These are phyloP conservation scores for Eretmochelys imbricata DNA, from an alignment of 2,113 vertebrate genomes.

Conservation along the genomic window DNA sequence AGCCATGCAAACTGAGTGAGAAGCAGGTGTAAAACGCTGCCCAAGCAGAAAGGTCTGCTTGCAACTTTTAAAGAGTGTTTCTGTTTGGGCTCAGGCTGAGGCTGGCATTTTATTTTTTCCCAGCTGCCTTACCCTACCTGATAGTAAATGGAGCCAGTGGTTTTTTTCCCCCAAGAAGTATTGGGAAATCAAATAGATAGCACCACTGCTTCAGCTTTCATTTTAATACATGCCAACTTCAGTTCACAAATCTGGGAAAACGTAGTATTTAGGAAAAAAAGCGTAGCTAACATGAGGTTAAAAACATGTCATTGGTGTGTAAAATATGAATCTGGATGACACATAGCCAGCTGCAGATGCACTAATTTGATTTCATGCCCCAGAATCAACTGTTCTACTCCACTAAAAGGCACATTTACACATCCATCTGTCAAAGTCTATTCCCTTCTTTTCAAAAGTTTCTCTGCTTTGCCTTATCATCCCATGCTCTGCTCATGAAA, in stretches of 20 bases:
- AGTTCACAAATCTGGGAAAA: constrained; percentile 39
- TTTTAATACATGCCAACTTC: constrained; percentile 66
- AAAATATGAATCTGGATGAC: constrained; percentile 72
- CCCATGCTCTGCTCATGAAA: constrained; percentile 46
- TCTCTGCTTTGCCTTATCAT: constrained; percentile 29
- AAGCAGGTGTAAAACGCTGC: background rate
- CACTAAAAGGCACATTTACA: constrained; percentile 77
- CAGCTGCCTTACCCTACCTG: constrained; percentile 29
- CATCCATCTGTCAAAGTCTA: constrained; percentile 78
- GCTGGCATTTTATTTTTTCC: background rate
- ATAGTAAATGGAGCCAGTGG: constrained; percentile 31
- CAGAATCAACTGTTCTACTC: constrained; percentile 76
- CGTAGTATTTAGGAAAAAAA: constrained; percentile 22
- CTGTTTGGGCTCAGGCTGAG: background rate
- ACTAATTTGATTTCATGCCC: constrained; percentile 93
- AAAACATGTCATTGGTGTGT: constrained; percentile 77
- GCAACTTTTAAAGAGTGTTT: background rate
- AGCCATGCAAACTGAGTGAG: background rate
- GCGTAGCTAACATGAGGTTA: constrained; percentile 63
- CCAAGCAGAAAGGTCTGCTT: background rate
- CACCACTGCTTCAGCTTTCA: background rate
- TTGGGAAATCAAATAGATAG: constrained; percentile 57
- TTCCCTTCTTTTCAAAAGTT: constrained; percentile 70
- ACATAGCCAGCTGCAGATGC: constrained; percentile 85
- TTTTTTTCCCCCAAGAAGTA: constrained; percentile 47